These are phyloP conservation scores for Chloropsis hardwickii DNA, from an alignment of 2,113 vertebrate species.

Conservation along the genomic window DNA sequence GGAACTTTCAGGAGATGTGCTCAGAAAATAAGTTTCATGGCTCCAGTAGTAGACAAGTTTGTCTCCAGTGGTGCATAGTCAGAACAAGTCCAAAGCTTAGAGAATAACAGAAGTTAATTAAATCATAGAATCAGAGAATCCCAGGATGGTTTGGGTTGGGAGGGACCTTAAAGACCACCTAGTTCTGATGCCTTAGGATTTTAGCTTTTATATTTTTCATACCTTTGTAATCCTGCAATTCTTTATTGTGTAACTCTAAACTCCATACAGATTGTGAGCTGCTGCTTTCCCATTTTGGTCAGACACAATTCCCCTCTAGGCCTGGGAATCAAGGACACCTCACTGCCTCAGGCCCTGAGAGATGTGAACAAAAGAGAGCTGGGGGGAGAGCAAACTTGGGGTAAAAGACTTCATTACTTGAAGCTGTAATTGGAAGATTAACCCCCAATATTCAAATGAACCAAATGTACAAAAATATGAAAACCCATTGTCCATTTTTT, in stretches of 20 bases:
- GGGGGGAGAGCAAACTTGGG: neutral
- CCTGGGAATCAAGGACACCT: neutral
- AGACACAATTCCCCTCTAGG: neutral
- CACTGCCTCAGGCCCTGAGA: neutral
- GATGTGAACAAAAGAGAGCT: neutral
- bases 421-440: neutral
- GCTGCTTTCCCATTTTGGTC: neutral
- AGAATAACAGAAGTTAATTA: neutral
- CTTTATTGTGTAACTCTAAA: neutral
- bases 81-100: neutral
- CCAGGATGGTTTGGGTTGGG: neutral
- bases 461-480: neutral
- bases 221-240: neutral
- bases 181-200: neutral
- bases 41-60: neutral
- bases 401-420: neutral
- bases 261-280: too few relatives aligned
- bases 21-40: neutral
- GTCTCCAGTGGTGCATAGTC: neutral
- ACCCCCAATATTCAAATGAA: neutral
- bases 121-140: neutral
- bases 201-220: neutral
- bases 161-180: neutral
- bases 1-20: neutral
- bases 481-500: neutral